phyloP scores from a whole-genome alignment of 1,140 invertebrate species.

The Hylaeus anthracinus region DNA sequence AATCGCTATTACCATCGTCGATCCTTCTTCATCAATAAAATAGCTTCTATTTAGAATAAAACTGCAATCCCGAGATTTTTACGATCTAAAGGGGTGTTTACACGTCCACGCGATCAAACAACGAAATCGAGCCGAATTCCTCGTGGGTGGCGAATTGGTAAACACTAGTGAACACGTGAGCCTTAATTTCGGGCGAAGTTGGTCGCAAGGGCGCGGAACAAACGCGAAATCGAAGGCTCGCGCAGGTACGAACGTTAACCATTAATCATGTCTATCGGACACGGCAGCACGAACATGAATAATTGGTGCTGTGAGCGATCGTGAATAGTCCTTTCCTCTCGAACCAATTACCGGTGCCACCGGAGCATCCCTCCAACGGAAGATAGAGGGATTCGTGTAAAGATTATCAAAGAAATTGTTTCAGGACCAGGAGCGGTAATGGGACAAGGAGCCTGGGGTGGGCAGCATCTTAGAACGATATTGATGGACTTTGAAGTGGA shows the following conservation, averaged over 20 bases:
- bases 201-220: constrained; percentile 1
- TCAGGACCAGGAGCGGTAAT: constrained; percentile 32
- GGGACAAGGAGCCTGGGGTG: constrained; percentile 12
- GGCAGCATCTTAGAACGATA: constrained; percentile 25
- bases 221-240: constrained; percentile 44
- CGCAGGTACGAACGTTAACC: constrained; percentile 27
- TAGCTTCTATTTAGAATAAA: too few species aligned
- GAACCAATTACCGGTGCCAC: constrained; percentile 55
- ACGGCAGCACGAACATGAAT: constrained; percentile 56
- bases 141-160: too few species aligned
- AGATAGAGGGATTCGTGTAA: constrained; percentile 44
- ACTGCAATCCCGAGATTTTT: too few species aligned
- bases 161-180: too few species aligned
- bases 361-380: background rate
- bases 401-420: constrained; percentile 62
- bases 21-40: too few species aligned
- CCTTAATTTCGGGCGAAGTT: background rate
- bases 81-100: too few species aligned
- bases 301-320: constrained; percentile 49
- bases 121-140: too few species aligned
- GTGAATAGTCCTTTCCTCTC: constrained; percentile 54
- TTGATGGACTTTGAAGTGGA: constrained; percentile 38
- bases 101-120: too few species aligned
- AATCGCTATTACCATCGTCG: too few species aligned
- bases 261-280: constrained; percentile 57